Conservation (phyloP, 1,140 invertebrate genomes). For the Chionoecetes opilio region DNA sequence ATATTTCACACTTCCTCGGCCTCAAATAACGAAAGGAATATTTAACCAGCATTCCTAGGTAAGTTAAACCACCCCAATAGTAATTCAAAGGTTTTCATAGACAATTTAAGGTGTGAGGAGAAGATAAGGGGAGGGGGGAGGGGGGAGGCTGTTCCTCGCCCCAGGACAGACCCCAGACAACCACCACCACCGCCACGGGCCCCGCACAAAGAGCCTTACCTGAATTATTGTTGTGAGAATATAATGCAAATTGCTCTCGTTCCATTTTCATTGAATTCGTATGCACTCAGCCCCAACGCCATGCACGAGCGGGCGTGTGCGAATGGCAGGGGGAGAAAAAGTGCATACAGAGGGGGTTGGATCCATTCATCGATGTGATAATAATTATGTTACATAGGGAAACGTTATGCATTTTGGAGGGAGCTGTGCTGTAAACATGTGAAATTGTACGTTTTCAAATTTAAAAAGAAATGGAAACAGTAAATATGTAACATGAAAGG, state of each 20-base stretch:
- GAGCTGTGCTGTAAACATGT: no score
- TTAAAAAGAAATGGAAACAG: no score
- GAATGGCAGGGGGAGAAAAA: background rate
- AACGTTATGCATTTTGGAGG: no score
- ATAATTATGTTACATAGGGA: background rate
- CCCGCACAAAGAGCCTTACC: background rate
- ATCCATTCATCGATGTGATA: background rate
- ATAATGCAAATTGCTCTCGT: conserved; percentile 3
- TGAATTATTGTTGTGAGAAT: conserved; percentile 21
- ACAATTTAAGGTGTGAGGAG: no score
- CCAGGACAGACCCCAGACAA: background rate
- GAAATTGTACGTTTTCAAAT: no score
- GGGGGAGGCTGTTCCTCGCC: background rate
- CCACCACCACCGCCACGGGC: background rate
- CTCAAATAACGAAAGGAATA: no score
- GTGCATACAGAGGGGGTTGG: background rate
- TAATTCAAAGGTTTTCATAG: no score
- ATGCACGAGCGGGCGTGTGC: conserved; percentile 8
- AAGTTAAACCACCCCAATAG: no score
- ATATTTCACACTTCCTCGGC: no score
- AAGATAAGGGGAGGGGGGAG: background rate
- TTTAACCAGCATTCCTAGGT: no score
- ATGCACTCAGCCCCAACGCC: background rate
- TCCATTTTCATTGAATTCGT: conserved; percentile 20
- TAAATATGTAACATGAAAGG: no score